A percentile compares a stretch with the other conserved stretches of the same genome.
Evolutionary conservation across 1,140 invertebrate species (phyloP).

Genomic region (Mya arenaria): DNA sequence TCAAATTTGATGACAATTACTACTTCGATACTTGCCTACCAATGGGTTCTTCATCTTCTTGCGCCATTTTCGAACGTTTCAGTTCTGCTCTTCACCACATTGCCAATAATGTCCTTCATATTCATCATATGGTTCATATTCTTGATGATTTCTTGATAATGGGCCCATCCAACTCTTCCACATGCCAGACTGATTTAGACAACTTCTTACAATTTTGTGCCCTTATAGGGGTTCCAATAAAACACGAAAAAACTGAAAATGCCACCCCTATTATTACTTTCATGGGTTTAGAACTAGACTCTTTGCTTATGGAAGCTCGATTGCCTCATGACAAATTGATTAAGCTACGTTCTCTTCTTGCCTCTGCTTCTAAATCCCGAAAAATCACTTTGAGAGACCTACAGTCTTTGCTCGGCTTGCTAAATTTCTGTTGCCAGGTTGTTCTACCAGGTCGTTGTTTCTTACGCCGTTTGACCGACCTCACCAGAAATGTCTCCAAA

Average conservation of each 20-base stretch:
- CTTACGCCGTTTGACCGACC: slow-evolving; percentile 44
- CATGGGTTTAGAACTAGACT: slow-evolving; percentile 43
- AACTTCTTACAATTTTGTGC: slow-evolving; percentile 30
- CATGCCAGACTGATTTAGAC: slow-evolving; percentile 15
- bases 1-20: neutral
- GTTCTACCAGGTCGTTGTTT: slow-evolving; percentile 43
- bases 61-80: slow-evolving; percentile 37
- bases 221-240: slow-evolving; percentile 24
- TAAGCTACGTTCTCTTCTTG: neutral
- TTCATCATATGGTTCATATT: slow-evolving; percentile 24
- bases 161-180: neutral
- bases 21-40: slow-evolving; percentile 35
- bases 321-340: slow-evolving; percentile 31
- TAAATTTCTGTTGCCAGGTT: slow-evolving; percentile 51
- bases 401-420: slow-evolving; percentile 46
- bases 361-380: neutral
- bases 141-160: slow-evolving; percentile 47
- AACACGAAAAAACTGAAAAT: slow-evolving; percentile 13
- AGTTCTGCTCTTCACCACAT: slow-evolving; percentile 32
- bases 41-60: slow-evolving; percentile 5
- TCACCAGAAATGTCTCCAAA: slow-evolving; percentile 39
- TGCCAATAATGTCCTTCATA: neutral
- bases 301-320: slow-evolving; percentile 10
- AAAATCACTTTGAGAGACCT: slow-evolving; percentile 33
- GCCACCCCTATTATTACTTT: slow-evolving; percentile 16